phyloP scores from a whole-genome alignment of 2,888 invertebrate species.

The Eupithecia subumbrata region DNA sequence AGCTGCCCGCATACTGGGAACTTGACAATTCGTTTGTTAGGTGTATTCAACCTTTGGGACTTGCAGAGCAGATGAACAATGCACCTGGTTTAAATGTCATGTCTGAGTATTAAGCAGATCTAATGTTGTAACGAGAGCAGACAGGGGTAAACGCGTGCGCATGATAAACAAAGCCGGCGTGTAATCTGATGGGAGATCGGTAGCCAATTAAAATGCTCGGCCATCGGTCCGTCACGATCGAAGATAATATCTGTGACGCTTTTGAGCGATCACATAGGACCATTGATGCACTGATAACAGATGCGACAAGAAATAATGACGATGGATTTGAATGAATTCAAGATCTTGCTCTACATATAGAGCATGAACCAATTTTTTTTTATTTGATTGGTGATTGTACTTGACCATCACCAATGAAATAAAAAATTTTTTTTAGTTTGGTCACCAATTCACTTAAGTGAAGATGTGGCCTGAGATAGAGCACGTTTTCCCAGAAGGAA shows the following conservation, averaged over 20 bases:
- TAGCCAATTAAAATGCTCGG: conserved; percentile 83
- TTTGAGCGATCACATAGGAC: conserved; percentile 77
- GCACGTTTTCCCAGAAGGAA: too few relatives aligned
- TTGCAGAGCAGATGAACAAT: conserved; percentile 30
- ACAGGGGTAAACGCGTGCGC: conserved; percentile 71
- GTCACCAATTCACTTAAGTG: too few relatives aligned
- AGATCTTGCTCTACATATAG: neutral
- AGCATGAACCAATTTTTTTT: neutral
- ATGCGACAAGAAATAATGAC: conserved; percentile 45
- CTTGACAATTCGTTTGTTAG: conserved; percentile 57
- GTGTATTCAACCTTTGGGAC: conserved; percentile 57
- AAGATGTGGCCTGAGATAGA: too few relatives aligned
- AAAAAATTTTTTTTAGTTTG: too few relatives aligned
- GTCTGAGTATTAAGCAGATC: conserved; percentile 26
- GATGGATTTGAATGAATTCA: conserved; percentile 26
- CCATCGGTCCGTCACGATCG: conserved; percentile 81
- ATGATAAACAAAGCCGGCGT: conserved; percentile 73
- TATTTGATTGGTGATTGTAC: too few relatives aligned
- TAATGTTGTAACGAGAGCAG: conserved; percentile 51
- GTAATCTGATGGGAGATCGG: conserved; percentile 75
- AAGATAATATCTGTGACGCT: conserved; percentile 73
- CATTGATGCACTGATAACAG: conserved; percentile 32
- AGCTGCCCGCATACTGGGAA: conserved; percentile 69
- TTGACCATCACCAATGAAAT: too few relatives aligned
- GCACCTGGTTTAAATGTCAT: conserved; percentile 42